Conservation (phyloP, 1,140 invertebrate species). For the Scaptomyza graminum region DNA sequence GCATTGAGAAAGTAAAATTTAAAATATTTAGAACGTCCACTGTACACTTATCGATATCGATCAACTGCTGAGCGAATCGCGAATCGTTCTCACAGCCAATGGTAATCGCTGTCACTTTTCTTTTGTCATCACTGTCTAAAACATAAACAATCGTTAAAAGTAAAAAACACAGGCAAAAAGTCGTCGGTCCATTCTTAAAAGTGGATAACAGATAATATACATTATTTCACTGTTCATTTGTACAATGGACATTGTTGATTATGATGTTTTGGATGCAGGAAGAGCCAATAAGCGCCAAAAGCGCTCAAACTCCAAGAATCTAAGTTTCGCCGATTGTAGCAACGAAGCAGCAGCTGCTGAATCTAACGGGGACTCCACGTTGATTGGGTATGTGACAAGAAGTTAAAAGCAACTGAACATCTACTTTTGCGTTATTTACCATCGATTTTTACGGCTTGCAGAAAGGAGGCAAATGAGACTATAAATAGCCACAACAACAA, state of each 20-base stretch:
- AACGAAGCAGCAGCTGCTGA: slow-evolving; percentile 4
- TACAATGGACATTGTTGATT: slow-evolving; percentile 47
- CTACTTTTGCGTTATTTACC: neutral
- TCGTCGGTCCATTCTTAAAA: neutral
- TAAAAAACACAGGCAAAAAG: no score
- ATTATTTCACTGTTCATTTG: neutral
- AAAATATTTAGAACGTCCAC: neutral
- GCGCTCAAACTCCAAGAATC: slow-evolving; percentile 31
- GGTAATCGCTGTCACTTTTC: neutral
- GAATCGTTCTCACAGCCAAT: neutral
- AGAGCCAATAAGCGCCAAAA: slow-evolving; percentile 56
- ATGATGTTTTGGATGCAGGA: slow-evolving; percentile 9
- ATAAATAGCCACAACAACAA: slow-evolving; percentile 25
- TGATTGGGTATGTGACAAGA: slow-evolving; percentile 18
- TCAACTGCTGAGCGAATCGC: neutral
- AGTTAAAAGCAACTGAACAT: no score
- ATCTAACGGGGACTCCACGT: neutral
- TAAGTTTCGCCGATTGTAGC: neutral
- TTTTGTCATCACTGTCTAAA: slow-evolving; percentile 26
- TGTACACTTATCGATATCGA: slow-evolving; percentile 6
- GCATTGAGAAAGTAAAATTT: slow-evolving; percentile 3
- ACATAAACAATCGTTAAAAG: slow-evolving; percentile 60
- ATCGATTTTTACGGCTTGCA: slow-evolving; percentile 31
- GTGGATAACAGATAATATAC: neutral
- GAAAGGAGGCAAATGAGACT: slow-evolving; percentile 8